A percentile compares a stretch with the other conserved stretches of the same genome.
Evolutionary conservation across 92 coral and sea anemone genomes (phyloP).

Genomic region (Zoanthus gigantus): DNA sequence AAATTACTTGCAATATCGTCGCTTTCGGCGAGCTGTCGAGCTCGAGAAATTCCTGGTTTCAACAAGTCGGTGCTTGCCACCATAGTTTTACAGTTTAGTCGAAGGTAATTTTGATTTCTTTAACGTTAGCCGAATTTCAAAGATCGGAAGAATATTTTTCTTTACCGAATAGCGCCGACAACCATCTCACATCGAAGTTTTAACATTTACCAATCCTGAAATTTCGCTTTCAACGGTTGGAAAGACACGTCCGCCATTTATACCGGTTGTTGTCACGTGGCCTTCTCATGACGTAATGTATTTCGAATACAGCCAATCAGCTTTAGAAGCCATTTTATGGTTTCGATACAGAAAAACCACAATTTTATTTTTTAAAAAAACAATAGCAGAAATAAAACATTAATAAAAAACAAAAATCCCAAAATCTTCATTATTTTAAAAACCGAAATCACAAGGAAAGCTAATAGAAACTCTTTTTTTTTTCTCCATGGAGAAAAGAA

Average conservation of each 20-base stretch:
- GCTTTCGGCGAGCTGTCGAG: constrained; percentile 96
- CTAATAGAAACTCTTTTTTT: too few species aligned
- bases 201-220: constrained; percentile 8
- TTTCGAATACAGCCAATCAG: constrained; percentile 43
- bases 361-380: too few species aligned
- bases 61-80: constrained; percentile 59
- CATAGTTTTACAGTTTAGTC: constrained; percentile 13
- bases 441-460: too few species aligned
- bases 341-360: too few species aligned
- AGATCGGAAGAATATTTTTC: constrained; percentile 20
- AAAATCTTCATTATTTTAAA: too few species aligned
- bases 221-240: constrained; percentile 50
- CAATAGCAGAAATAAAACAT: too few species aligned
- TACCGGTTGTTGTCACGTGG: constrained; percentile 50
- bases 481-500: too few species aligned
- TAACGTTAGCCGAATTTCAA: neutral
- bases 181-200: neutral
- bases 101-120: neutral
- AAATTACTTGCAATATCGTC: constrained; percentile 96
- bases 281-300: constrained; percentile 24
- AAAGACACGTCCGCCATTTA: constrained; percentile 52
- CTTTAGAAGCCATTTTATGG: neutral
- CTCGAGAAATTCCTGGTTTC: constrained; percentile 88
- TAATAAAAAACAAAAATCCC: too few species aligned
- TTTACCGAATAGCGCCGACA: neutral